A percentile compares a stretch with the other conserved stretches of the same genome.
Conservation (phyloP, 2,888 invertebrate genomes). For the Apeira syringaria region DNA sequence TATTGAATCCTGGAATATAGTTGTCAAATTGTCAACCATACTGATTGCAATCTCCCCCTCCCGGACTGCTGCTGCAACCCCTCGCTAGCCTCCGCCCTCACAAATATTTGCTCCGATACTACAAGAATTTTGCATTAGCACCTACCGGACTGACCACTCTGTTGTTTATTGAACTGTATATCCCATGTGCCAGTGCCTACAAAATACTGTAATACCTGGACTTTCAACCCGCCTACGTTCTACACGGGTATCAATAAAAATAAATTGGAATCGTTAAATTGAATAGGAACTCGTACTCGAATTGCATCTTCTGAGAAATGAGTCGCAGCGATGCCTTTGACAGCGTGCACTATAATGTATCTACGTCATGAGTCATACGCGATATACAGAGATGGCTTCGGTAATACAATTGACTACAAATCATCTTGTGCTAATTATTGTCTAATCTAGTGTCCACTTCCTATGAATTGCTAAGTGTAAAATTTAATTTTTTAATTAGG, state of each 20-base stretch:
- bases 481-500: slow-evolving; percentile 14
- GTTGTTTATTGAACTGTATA: slow-evolving; percentile 53
- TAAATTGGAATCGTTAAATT: slow-evolving; percentile 34
- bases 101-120: slow-evolving; percentile 63
- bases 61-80: slow-evolving; percentile 34
- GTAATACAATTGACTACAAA: slow-evolving; percentile 49
- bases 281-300: slow-evolving; percentile 18
- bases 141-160: slow-evolving; percentile 47
- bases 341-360: slow-evolving; percentile 37
- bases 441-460: slow-evolving; percentile 9
- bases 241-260: slow-evolving; percentile 31
- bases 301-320: slow-evolving; percentile 17
- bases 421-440: slow-evolving; percentile 31
- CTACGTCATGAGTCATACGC: slow-evolving; percentile 55
- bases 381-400: slow-evolving; percentile 52
- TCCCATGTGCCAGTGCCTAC: slow-evolving; percentile 29
- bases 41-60: slow-evolving; percentile 26
- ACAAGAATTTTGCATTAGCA: slow-evolving; percentile 72
- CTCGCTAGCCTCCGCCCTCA: slow-evolving; percentile 47
- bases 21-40: slow-evolving; percentile 34
- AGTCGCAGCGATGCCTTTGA: slow-evolving; percentile 20
- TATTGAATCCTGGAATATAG: slow-evolving; percentile 7
- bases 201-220: slow-evolving; percentile 22
- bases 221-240: slow-evolving; percentile 27
- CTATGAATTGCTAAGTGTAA: slow-evolving; percentile 4